phyloP scores from a whole-genome alignment of 2,888 invertebrate species.

The Drosophila macrospina region DNA sequence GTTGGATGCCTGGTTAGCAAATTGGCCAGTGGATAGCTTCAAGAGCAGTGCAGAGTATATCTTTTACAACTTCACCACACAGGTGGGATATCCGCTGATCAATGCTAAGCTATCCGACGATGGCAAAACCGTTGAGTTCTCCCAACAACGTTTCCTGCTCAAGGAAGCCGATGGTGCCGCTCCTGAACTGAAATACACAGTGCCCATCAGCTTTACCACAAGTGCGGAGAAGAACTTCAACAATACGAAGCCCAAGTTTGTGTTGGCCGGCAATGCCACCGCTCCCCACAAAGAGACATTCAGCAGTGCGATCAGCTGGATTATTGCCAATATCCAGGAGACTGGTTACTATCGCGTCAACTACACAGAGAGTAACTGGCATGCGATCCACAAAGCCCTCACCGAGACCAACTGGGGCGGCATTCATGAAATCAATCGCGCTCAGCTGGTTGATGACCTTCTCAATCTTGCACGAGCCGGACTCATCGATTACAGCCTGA shows the following conservation, averaged over 20 bases:
- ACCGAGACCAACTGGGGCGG: constrained; percentile 57
- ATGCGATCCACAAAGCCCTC: constrained; percentile 66
- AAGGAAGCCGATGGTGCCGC: constrained; percentile 67
- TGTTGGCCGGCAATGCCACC: constrained; percentile 40
- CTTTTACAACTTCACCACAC: constrained; percentile 88
- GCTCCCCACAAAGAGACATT: constrained; percentile 7
- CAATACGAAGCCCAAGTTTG: constrained; percentile 69
- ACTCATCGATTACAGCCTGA: constrained; percentile 87
- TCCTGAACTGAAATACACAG: constrained; percentile 64
- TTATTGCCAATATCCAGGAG: constrained; percentile 83
- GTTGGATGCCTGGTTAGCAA: constrained; percentile 85
- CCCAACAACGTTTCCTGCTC: constrained; percentile 82
- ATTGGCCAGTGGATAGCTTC: constrained; percentile 72
- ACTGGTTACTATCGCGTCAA: constrained; percentile 88
- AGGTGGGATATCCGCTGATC: constrained; percentile 89
- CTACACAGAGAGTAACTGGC: constrained; percentile 89
- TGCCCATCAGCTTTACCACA: constrained; percentile 83
- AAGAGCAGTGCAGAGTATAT: constrained; percentile 72
- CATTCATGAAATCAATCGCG: constrained; percentile 90
- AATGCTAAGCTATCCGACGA: constrained; percentile 82
- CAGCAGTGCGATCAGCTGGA: constrained; percentile 58
- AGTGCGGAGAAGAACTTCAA: constrained; percentile 62
- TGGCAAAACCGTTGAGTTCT: constrained; percentile 57
- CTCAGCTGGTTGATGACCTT: constrained; percentile 93
- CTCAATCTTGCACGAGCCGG: constrained; percentile 91